phyloP scores from a whole-genome alignment of 2,113 vertebrate genomes.

The Planiliza haematocheilus region DNA sequence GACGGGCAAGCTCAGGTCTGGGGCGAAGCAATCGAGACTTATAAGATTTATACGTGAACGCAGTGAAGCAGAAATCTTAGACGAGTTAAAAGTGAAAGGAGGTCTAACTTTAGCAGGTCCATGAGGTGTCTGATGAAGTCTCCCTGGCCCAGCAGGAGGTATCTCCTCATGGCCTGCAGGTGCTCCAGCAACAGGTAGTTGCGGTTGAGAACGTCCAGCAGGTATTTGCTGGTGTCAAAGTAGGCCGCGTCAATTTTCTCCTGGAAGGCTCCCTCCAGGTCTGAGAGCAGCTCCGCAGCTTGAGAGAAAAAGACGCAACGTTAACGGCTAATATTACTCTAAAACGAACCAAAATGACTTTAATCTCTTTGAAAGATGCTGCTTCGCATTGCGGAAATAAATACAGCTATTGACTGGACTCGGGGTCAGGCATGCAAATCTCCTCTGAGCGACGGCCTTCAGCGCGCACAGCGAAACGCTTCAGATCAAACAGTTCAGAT shows the following conservation, averaged over 20 bases:
- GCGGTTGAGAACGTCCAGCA: conserved; percentile 93
- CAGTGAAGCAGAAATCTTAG: no score
- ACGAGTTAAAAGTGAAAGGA: no score
- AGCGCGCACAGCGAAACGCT: conserved; percentile 31
- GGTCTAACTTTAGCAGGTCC: conserved; percentile 96
- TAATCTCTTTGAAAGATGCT: no score
- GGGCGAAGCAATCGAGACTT: not conserved
- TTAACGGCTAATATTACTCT: no score
- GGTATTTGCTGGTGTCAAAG: conserved; percentile 96
- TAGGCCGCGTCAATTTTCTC: conserved; percentile 97
- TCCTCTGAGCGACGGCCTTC: conserved; percentile 27
- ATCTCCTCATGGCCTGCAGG: conserved; percentile 96
- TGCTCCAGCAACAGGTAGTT: conserved; percentile 97
- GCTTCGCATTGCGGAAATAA: no score
- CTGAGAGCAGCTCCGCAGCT: conserved; percentile 94
- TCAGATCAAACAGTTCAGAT: conserved; percentile 36
- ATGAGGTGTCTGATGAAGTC: conserved; percentile 98
- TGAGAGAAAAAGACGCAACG: no score
- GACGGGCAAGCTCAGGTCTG: conserved; percentile 94
- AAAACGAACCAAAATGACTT: no score
- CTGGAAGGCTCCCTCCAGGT: conserved; percentile 96
- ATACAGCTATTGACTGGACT: no score
- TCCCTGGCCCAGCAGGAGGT: conserved; percentile 96
- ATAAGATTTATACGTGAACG: no score
- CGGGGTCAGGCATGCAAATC: not conserved